Evolutionary conservation across 2,888 invertebrate species (phyloP), one percentile per base, ranked within the genome.

Genomic region (Hetaerina titia): DNA sequence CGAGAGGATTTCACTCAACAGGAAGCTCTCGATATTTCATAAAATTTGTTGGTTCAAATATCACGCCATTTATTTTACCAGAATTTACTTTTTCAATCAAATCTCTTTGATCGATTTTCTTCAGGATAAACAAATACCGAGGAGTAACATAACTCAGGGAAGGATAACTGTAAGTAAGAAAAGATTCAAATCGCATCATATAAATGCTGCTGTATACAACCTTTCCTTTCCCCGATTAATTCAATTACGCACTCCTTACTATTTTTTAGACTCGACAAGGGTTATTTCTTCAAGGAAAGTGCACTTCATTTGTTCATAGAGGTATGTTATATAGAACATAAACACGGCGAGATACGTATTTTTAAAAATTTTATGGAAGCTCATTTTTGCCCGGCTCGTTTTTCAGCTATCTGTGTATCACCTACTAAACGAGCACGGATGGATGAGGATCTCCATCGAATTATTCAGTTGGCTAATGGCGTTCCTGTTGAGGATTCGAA

Each of bases 391-490:
- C n/a, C 11, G 1, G 11, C 45, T 88, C 81, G 15, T 64, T 92
- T 69, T 92, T 56, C 69, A 74, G 92, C 69, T 6, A 45, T 74
- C 60, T 69, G 69, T n/a, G n/a, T 92, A 56, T 92, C 92, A 63
- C 92, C 92, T 22, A 56, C 31, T 2, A 92, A 92, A 57, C 69
- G 69, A 57, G 92, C 92, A 2, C 92, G 92, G 1, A 92, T 92
- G 74, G 92, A 92, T 45, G 92, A 63, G 8, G 92, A 92, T 74
- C 63, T 92, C 15, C 74, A 92, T 69, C 92, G 92, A 17, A 69
- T 92, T 13, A 92, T 92, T 31, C 92, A 92, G 74, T n/a, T 92
- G n/a, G 92, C 92, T 15, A 92, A 92, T 92, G 92, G 56, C 56
- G 7, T 13, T 1, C n/a, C 92, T 74, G 56, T 15, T 69, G 13